Evolutionary conservation across 2,888 invertebrate species (phyloP).

Genomic region (Schizotus pectinicornis): DNA sequence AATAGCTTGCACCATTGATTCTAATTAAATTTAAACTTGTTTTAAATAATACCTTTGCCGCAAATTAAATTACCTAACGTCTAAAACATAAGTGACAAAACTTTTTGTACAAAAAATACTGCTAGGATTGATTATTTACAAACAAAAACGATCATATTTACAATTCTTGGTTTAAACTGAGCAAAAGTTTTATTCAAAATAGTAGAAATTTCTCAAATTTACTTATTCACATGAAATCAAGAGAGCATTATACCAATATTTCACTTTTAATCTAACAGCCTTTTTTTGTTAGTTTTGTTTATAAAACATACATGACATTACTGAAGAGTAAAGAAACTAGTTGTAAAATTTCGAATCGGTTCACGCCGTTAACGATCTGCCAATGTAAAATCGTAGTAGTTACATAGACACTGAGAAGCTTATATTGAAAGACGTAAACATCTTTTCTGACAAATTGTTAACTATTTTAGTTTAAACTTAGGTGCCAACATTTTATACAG

Average conservation of each 20-base stretch:
- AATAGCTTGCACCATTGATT: constrained; percentile 56
- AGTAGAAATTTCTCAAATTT: constrained; percentile 25
- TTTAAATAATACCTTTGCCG: constrained; percentile 42
- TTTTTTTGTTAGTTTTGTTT: constrained; percentile 49
- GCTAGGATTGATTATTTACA: constrained; percentile 39
- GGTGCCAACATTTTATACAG: constrained; percentile 31
- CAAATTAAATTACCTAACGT: constrained; percentile 36
- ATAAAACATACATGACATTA: constrained; percentile 45
- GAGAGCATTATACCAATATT: constrained; percentile 44
- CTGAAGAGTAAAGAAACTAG: constrained; percentile 21
- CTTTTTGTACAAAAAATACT: constrained; percentile 52
- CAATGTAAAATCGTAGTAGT: constrained; percentile 26
- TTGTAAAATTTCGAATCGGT: constrained; percentile 24
- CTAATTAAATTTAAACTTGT: constrained; percentile 40
- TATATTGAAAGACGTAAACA: constrained; percentile 37
- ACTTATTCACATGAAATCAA: constrained; percentile 29
- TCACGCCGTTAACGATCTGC: constrained; percentile 32
- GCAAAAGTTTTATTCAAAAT: constrained; percentile 42
- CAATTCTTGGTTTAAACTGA: constrained; percentile 31
- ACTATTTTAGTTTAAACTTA: constrained; percentile 26
- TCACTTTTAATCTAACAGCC: constrained; percentile 46
- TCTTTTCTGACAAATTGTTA: constrained; percentile 35
- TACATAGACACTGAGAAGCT: constrained; percentile 35
- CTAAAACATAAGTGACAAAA: constrained; percentile 46
- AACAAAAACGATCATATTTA: constrained; percentile 28